Base-by-base conservation (phyloP, 2,888 invertebrate species). In the Plagodis pulveraria region DNA sequence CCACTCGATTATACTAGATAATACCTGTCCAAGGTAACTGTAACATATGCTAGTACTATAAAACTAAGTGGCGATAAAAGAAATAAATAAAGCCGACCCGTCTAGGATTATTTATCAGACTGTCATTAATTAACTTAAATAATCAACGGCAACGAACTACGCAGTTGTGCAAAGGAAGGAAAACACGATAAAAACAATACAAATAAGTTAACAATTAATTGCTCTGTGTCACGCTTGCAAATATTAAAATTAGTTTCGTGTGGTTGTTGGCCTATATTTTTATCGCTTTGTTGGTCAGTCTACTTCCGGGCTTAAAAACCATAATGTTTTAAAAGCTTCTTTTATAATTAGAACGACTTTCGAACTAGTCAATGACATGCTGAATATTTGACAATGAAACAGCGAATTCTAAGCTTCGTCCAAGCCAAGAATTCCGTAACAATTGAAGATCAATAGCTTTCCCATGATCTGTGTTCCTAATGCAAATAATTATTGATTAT, bases 71-170 rank as follows among this genome's bases (percentile, higher is more conserved):
- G 8, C 5, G 36, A 36, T 43, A 38, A 32, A 46, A 35, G 36
- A 47, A 36, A 11, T 50, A n/a, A 55, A 49, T 49, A 45, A 72
- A 71, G 66, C 68, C 62, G 63, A 72, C 68, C 72, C 63, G 70
- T 61, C 63, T 69, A 59, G 63, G 68, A 40, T 40, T 71, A 71
- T 70, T 69, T 74, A 75, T 78, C 73, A 62, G 55, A 66, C 66
- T 67, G 69, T 70, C 65, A 72, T 74, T 79, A 77, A 80, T 80
- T 77, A 77, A 74, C 70, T 74, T 74, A 72, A 58, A 65, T 75
- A 75, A 79, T 77, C 73, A 69, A 40, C 49, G 35, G 62, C 60
- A 66, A 56, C 59, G 58, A 65, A 76, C 73, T 80, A 69, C 81
- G 81, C 77, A 81, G 77, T 80, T 70, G 56, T 46, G 43, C 55